These are phyloP conservation scores for Drosophila grimshawi DNA, from an alignment of 1,140 invertebrate species.

Conservation along the genomic window DNA sequence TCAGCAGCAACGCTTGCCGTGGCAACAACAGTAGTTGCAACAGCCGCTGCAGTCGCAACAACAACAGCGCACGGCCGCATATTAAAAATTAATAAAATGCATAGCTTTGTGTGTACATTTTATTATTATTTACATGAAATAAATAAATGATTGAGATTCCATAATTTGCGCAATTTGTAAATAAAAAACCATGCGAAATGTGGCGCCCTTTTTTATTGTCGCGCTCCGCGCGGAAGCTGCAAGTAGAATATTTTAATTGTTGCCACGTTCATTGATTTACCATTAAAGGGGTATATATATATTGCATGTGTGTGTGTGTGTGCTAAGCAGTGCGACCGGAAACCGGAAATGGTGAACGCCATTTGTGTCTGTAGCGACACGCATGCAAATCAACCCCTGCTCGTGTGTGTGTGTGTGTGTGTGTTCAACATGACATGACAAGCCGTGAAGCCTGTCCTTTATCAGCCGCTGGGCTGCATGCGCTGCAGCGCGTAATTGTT, in stretches of 20 bases:
- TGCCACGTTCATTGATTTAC: slow-evolving; percentile 73
- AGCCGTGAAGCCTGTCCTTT: slow-evolving; percentile 12
- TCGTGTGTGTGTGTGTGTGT: slow-evolving; percentile 7
- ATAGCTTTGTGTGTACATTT: slow-evolving; percentile 61
- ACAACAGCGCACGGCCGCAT: slow-evolving; percentile 21
- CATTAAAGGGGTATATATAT: slow-evolving; percentile 47
- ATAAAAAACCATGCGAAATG: slow-evolving; percentile 41
- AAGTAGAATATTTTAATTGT: slow-evolving; percentile 79
- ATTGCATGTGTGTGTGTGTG: slow-evolving; percentile 19
- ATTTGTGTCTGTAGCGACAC: slow-evolving; percentile 54
- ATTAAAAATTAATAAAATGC: slow-evolving; percentile 76
- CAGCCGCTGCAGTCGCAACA: slow-evolving; percentile 8
- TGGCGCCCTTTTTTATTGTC: slow-evolving; percentile 16
- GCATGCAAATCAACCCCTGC: slow-evolving; percentile 22
- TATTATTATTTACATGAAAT: slow-evolving; percentile 75
- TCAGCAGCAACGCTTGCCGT: background rate
- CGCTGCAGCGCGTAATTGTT: slow-evolving; percentile 59
- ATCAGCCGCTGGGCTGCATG: slow-evolving; percentile 23
- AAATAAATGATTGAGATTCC: slow-evolving; percentile 82
- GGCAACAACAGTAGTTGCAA: background rate
- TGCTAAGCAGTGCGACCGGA: slow-evolving; percentile 69
- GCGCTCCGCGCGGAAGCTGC: slow-evolving; percentile 61
- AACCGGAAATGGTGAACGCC: slow-evolving; percentile 78
- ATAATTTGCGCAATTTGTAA: slow-evolving; percentile 52
- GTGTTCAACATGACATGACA: slow-evolving; percentile 14